Percentiles rank a stretch among this genome's conserved stretches.
Evolutionary conservation across 2,113 vertebrate genomes (phyloP).

Genomic region (Ahaetulla prasina): DNA sequence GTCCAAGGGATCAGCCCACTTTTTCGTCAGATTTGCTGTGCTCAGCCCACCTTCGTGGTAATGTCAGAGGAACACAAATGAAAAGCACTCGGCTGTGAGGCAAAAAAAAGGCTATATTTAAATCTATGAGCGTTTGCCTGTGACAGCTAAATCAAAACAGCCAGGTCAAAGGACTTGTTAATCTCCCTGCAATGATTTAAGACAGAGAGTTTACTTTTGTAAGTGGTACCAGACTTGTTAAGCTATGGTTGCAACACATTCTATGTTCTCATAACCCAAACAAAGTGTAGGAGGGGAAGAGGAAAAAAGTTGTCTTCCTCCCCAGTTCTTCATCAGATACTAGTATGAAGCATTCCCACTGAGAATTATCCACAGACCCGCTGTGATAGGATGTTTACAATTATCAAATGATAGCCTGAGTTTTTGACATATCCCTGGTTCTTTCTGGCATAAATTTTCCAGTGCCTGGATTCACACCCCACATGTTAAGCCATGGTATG

Average conservation of each 20-base stretch:
- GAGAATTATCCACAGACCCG: not conserved
- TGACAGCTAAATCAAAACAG: conserved; percentile 48
- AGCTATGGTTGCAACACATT: not conserved
- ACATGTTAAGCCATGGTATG: not conserved
- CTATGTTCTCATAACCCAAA: conserved; percentile 22
- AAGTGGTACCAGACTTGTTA: conserved; percentile 9
- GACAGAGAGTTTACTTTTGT: conserved; percentile 25
- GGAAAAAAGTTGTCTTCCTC: no score
- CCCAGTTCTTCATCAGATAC: not conserved
- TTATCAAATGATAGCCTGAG: not conserved
- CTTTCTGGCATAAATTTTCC: not conserved
- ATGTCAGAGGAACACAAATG: conserved; percentile 21
- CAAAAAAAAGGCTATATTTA: conserved; percentile 24
- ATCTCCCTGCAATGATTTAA: conserved; percentile 12
- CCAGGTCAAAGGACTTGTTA: conserved; percentile 17
- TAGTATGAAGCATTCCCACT: not conserved
- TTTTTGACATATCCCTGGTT: not conserved
- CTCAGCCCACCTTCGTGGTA: conserved; percentile 66
- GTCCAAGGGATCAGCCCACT: conserved; percentile 61
- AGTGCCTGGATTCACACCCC: not conserved
- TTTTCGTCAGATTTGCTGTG: conserved; percentile 64
- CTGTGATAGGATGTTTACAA: not conserved
- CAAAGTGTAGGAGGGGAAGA: not conserved
- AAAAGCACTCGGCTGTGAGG: not conserved
- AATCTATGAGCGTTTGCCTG: not conserved